These are phyloP conservation scores for Micrasema longulum DNA, from an alignment of 1,140 invertebrate genomes.

Conservation along the genomic window DNA sequence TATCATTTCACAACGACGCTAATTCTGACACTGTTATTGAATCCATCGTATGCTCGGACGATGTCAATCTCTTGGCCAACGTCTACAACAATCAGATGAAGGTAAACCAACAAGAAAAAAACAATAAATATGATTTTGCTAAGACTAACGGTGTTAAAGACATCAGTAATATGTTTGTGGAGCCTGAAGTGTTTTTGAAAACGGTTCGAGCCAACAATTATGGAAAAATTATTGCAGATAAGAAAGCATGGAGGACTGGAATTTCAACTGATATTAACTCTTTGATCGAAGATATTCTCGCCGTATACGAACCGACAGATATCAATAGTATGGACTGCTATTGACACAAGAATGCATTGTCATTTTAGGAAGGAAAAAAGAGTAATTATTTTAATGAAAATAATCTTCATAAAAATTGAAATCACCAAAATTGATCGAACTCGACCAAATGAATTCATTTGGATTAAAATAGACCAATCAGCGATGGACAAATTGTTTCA, in stretches of 20 bases:
- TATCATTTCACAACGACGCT: slow-evolving; percentile 44
- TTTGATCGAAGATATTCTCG: slow-evolving; percentile 75
- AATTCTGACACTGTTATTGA: slow-evolving; percentile 64
- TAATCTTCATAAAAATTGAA: too few relatives aligned
- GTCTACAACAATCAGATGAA: slow-evolving; percentile 68
- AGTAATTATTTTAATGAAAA: too few relatives aligned
- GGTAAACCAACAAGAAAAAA: slow-evolving; percentile 56
- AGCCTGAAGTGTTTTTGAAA: slow-evolving; percentile 69
- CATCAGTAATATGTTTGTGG: slow-evolving; percentile 62
- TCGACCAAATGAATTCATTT: too few relatives aligned
- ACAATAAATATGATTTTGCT: slow-evolving; percentile 59
- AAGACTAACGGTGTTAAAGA: slow-evolving; percentile 60
- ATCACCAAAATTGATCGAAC: too few relatives aligned
- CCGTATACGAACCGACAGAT: slow-evolving; percentile 66
- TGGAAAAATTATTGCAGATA: slow-evolving; percentile 67
- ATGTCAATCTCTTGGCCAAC: slow-evolving; percentile 70
- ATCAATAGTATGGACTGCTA: slow-evolving; percentile 76
- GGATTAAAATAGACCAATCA: too few relatives aligned
- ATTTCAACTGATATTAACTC: slow-evolving; percentile 70
- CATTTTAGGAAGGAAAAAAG: too few relatives aligned
- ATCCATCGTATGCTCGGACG: slow-evolving; percentile 68
- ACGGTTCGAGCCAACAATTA: slow-evolving; percentile 69
- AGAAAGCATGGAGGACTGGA: slow-evolving; percentile 70
- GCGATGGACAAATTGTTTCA: too few relatives aligned
- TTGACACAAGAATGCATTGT: slow-evolving; percentile 54